Evolutionary conservation across 2,113 vertebrate genomes (phyloP).

Genomic region (Embiotoca jacksoni): DNA sequence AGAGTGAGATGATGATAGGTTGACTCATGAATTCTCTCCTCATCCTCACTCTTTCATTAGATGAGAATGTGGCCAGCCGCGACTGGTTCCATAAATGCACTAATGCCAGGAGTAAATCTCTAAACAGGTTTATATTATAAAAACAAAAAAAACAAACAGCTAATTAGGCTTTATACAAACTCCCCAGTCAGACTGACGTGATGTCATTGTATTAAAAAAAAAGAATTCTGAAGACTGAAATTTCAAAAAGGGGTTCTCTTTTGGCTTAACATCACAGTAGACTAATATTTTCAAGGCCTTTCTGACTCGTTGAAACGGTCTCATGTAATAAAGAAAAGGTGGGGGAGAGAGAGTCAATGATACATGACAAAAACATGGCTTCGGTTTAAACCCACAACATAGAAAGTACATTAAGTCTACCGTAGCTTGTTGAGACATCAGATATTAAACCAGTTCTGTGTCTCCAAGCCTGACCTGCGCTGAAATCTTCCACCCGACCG

Average conservation of each 20-base stretch:
- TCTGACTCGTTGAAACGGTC: too few relatives aligned
- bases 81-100: constrained; percentile 30
- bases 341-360: background rate
- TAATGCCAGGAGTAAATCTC: constrained; percentile 28
- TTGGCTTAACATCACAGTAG: too few relatives aligned
- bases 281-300: background rate
- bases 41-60: constrained; percentile 73
- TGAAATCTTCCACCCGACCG: constrained; percentile 45
- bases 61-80: constrained; percentile 53
- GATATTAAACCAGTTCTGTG: constrained; percentile 29
- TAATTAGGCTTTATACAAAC: background rate
- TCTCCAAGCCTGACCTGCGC: constrained; percentile 31
- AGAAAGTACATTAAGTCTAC: constrained; percentile 16
- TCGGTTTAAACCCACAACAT: constrained; percentile 20
- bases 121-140: constrained; percentile 26
- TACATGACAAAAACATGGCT: constrained; percentile 6
- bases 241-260: too few relatives aligned
- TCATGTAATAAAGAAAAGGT: too few relatives aligned
- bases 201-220: background rate
- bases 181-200: background rate
- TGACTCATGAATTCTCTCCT: constrained; percentile 43
- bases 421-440: constrained; percentile 1
- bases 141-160: background rate
- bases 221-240: background rate
- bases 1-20: constrained; percentile 59